phyloP scores from a whole-genome alignment of 2,797 vertebrate genomes.

The Lerista edwardsae region DNA sequence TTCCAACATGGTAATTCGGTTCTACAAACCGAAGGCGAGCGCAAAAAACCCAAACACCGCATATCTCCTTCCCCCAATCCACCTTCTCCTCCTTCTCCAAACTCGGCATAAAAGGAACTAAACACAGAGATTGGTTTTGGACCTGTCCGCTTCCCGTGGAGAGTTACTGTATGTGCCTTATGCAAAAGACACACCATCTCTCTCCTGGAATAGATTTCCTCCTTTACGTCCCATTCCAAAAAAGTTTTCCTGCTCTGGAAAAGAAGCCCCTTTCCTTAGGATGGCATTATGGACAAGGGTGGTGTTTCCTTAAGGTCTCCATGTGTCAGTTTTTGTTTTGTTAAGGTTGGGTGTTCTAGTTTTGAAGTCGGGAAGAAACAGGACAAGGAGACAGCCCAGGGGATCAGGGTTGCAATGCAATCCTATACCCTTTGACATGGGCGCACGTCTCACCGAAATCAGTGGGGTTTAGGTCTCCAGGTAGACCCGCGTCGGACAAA shows the following conservation, averaged over 20 bases:
- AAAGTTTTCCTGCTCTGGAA: too few species aligned
- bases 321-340: background rate
- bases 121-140: background rate
- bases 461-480: background rate
- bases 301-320: too few species aligned
- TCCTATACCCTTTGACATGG: background rate
- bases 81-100: too few species aligned
- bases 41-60: background rate
- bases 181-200: background rate
- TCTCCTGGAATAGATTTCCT: background rate
- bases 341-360: background rate
- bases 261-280: background rate
- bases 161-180: background rate
- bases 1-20: background rate
- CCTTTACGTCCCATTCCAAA: background rate
- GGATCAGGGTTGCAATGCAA: background rate
- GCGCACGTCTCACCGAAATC: too few species aligned
- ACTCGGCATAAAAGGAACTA: background rate
- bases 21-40: background rate
- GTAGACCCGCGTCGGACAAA: background rate
- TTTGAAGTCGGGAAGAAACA: background rate
- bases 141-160: background rate
- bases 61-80: background rate
- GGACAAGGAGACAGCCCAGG: too few species aligned
- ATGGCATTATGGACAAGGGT: background rate